Evolutionary conservation across 2,113 vertebrate genomes (phyloP).

Genomic region (Aphyosemion australe): DNA sequence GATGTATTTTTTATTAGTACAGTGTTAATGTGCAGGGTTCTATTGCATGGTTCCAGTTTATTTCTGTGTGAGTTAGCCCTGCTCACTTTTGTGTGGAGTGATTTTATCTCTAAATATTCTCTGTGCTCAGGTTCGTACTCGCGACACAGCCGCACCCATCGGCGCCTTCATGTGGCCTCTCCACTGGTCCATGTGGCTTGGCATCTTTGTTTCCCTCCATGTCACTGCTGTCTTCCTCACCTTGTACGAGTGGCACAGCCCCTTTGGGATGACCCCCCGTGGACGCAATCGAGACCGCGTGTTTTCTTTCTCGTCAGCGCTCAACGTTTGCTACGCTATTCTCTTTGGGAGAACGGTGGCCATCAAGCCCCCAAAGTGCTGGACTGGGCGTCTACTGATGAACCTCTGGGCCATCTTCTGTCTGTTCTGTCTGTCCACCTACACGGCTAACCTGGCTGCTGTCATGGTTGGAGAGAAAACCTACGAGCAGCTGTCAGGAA

Average conservation of each 20-base stretch:
- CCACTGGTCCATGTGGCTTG: constrained; percentile 98
- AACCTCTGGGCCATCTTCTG: constrained; percentile 99
- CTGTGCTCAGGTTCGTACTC: constrained; percentile 81
- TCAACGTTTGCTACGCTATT: constrained; percentile 96
- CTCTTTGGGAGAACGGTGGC: constrained; percentile 93
- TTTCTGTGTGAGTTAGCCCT: too few relatives aligned
- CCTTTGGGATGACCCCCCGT: constrained; percentile 92
- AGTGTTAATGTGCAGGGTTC: too few relatives aligned
- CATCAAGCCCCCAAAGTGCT: constrained; percentile 96
- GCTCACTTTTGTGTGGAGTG: too few relatives aligned
- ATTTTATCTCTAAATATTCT: not conserved
- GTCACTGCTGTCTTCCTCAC: constrained; percentile 93
- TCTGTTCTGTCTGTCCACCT: constrained; percentile 92
- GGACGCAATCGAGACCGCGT: constrained; percentile 89
- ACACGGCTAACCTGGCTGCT: constrained; percentile 94
- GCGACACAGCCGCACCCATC: constrained; percentile 89
- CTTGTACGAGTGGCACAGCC: constrained; percentile 95
- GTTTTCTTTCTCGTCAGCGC: constrained; percentile 95
- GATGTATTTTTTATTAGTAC: too few relatives aligned
- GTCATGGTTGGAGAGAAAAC: constrained; percentile 98
- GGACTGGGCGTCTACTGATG: constrained; percentile 95
- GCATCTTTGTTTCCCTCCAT: constrained; percentile 92
- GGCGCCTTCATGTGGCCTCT: constrained; percentile 97
- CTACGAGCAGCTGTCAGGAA: constrained; percentile 92
- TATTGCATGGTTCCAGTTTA: too few relatives aligned